Percentiles rank a stretch among this genome's conserved stretches.
Evolutionary conservation across 2,113 vertebrate genomes (phyloP).

Genomic region (Galbula dea): DNA sequence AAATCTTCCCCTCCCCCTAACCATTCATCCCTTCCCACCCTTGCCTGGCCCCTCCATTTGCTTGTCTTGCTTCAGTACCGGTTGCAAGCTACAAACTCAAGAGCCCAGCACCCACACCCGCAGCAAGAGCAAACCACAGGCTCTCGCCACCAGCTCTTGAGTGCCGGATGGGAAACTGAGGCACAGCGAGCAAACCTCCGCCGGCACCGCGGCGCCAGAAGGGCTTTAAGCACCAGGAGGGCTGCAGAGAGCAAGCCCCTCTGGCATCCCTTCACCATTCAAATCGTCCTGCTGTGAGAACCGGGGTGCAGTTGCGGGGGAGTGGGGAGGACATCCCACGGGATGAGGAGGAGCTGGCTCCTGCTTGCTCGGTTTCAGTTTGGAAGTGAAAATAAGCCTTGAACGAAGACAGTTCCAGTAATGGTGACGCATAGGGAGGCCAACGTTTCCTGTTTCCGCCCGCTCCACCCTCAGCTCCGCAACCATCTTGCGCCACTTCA

Average conservation of each 20-base stretch:
- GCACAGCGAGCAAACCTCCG: not conserved
- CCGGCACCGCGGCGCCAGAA: fast-evolving
- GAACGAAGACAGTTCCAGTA: not conserved
- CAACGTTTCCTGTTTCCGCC: slow-evolving; percentile 39
- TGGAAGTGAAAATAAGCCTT: slow-evolving; percentile 7
- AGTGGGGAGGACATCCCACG: not conserved
- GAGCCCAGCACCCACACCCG: not conserved
- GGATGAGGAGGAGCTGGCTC: not conserved
- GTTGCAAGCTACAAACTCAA: not conserved
- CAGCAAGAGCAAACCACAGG: not conserved
- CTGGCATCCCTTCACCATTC: fast-evolving
- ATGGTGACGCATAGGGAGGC: not conserved
- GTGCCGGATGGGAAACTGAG: not conserved
- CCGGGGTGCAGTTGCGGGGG: fast-evolving
- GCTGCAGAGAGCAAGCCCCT: not conserved
- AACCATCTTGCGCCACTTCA: not conserved
- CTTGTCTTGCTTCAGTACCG: not conserved
- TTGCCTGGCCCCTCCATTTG: not conserved
- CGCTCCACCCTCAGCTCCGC: slow-evolving; percentile 48
- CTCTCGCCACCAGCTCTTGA: fast-evolving
- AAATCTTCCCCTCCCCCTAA: not conserved
- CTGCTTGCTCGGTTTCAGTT: not conserved
- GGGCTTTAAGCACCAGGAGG: not conserved
- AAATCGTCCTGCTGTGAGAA: not conserved
- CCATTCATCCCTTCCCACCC: not conserved